Evolutionary conservation across 1,140 invertebrate genomes (phyloP).

Genomic region (Eueides isabella): DNA sequence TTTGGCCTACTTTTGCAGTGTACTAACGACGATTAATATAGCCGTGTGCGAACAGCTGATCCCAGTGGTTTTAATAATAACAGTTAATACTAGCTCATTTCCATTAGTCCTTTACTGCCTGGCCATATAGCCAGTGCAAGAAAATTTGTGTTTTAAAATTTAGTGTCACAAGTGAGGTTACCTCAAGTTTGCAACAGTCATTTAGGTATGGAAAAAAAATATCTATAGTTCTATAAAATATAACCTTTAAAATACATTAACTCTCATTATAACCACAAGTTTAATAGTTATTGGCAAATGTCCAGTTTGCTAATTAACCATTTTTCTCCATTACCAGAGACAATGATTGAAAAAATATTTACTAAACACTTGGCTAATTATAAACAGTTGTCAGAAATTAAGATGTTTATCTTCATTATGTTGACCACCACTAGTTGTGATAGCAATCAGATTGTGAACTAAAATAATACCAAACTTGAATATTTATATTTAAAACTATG

Average conservation of each 20-base stretch:
- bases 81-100: slow-evolving; percentile 33
- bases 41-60: slow-evolving; percentile 77
- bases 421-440: background rate
- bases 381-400: slow-evolving; percentile 13
- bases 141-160: background rate
- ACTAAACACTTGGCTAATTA: slow-evolving; percentile 21
- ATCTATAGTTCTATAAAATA: background rate
- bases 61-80: slow-evolving; percentile 48
- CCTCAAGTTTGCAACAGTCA: background rate
- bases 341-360: slow-evolving; percentile 26
- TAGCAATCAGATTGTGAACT: background rate
- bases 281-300: slow-evolving; percentile 25
- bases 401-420: background rate
- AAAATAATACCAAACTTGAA: background rate
- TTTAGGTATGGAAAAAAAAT: background rate
- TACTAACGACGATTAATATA: slow-evolving; percentile 77
- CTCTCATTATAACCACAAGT: background rate
- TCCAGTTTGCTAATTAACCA: slow-evolving; percentile 31
- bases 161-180: slow-evolving; percentile 9
- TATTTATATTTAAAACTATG: background rate
- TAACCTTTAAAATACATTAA: slow-evolving; percentile 10
- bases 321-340: slow-evolving; percentile 20
- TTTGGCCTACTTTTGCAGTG: slow-evolving; percentile 77
- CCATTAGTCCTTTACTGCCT: slow-evolving; percentile 29
- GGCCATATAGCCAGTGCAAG: slow-evolving; percentile 9